Evolutionary conservation across 2,888 invertebrate species (phyloP), one percentile per base, ranked within the genome.

Genomic region (Clepsis dumicolana): DNA sequence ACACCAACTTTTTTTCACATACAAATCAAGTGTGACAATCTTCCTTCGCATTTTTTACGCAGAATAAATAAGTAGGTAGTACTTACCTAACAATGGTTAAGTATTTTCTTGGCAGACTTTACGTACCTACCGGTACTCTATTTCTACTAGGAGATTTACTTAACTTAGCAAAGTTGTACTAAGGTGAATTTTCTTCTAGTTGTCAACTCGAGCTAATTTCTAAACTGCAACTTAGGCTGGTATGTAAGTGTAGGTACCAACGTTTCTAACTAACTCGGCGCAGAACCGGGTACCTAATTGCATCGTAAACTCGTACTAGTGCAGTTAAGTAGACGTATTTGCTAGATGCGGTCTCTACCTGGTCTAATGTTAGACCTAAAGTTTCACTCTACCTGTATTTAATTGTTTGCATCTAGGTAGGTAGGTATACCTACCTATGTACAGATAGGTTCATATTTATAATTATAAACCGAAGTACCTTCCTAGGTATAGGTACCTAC

Each of bases 191-290:
- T 7, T n/a, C n/a, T 7, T 44, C 18, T 21, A 38, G 62, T 62
- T 67, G 61, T 62, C 53, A 27, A 29, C 25, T 18, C 16, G 38
- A 14, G 27, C 29, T 48, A 61, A 66, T 61, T 56, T 21, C 48
- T 44, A 44, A n/a, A 18, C 21, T 25, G 35, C 38, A 25, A 41
- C 44, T 54, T 10, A 16, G 18, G 53, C 4, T 35, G 50, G 18
- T 35, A 60, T 1, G 12, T 29, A 60, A n/a, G n/a, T n/a, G n/a
- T n/a, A n/a, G n/a, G n/a, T n/a, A n/a, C n/a, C n/a, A n/a, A n/a
- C 32, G 21, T 56, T 29, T 29, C 21, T 3, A 57, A n/a, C 44
- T 50, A 62, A 48, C 48, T 66, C 48, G 12, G 18, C n/a, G 25
- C 60, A 8, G n/a, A 18, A 38, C 44, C 24, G 25, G 21, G 18